Evolutionary conservation across 2,113 vertebrate species (phyloP).

Genomic region (Gyps fulvus): DNA sequence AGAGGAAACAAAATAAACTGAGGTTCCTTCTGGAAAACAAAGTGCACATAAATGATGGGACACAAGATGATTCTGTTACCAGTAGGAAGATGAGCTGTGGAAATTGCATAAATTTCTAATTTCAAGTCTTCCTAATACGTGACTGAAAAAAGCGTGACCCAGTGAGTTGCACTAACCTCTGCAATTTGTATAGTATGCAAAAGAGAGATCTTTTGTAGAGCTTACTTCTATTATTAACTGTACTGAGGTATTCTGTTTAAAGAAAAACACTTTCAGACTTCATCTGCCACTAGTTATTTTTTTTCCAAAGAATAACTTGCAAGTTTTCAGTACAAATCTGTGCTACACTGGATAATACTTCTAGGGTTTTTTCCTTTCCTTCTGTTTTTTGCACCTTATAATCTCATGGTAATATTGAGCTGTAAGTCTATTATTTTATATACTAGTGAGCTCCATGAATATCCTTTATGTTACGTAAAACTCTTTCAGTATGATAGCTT

Average conservation of each 20-base stretch:
- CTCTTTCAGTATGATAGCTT: slow-evolving; percentile 24
- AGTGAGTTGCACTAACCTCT: slow-evolving; percentile 77
- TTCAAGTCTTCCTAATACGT: slow-evolving; percentile 89
- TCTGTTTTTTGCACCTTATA: slow-evolving; percentile 66
- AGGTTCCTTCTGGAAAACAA: slow-evolving; percentile 46
- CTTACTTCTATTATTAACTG: slow-evolving; percentile 86
- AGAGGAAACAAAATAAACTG: not conserved
- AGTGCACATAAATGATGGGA: slow-evolving; percentile 25
- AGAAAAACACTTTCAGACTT: slow-evolving; percentile 72
- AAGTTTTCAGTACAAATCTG: slow-evolving; percentile 78
- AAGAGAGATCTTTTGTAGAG: slow-evolving; percentile 85
- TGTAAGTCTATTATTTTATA: slow-evolving; percentile 70
- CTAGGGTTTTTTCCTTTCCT: not conserved
- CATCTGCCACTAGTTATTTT: slow-evolving; percentile 73
- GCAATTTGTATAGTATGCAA: slow-evolving; percentile 86
- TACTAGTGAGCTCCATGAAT: slow-evolving; percentile 58
- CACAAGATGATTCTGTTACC: slow-evolving; percentile 58
- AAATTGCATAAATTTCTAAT: slow-evolving; percentile 79
- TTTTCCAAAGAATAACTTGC: slow-evolving; percentile 75
- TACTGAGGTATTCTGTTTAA: slow-evolving; percentile 79
- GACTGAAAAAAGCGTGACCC: slow-evolving; percentile 78
- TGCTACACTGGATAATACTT: slow-evolving; percentile 82
- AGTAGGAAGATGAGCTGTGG: slow-evolving; percentile 73
- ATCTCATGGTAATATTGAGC: slow-evolving; percentile 64
- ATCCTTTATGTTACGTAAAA: slow-evolving; percentile 46